These are phyloP conservation scores for Tretioscincus oriximinensis DNA, from an alignment of 2,113 vertebrate species.

Conservation along the genomic window DNA sequence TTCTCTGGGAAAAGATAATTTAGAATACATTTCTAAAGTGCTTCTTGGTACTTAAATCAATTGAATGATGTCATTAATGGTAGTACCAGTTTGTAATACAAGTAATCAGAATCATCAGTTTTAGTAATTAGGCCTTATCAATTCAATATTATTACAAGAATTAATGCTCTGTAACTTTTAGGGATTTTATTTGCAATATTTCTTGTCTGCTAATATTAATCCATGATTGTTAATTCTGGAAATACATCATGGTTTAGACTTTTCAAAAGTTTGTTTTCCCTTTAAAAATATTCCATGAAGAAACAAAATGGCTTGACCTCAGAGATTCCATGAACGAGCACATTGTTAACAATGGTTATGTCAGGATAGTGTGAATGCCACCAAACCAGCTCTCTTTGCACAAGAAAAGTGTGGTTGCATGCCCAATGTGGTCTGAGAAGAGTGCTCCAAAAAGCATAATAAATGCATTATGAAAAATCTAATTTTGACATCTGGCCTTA, in stretches of 20 bases:
- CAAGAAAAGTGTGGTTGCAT: too few species aligned
- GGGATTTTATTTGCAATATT: constrained; percentile 64
- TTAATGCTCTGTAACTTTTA: constrained; percentile 44
- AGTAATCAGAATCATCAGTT: constrained; percentile 74
- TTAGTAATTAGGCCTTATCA: constrained; percentile 74
- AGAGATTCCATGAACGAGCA: too few species aligned
- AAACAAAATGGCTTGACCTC: neutral
- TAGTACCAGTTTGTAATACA: constrained; percentile 75
- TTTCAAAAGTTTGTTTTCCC: neutral
- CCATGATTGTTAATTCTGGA: constrained; percentile 62
- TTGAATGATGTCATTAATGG: constrained; percentile 76
- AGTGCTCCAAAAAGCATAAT: too few species aligned
- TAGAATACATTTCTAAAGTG: constrained; percentile 74
- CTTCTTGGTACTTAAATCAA: constrained; percentile 71
- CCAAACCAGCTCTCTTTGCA: too few species aligned
- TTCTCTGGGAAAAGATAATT: constrained; percentile 71
- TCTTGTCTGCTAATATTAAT: constrained; percentile 63
- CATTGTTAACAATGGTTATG: too few species aligned
- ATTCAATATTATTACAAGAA: constrained; percentile 68
- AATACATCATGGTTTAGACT: constrained; percentile 63
- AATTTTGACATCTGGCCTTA: too few species aligned
- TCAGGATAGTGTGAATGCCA: too few species aligned
- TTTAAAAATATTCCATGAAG: neutral
- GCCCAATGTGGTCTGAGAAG: too few species aligned
- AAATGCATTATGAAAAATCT: too few species aligned